phyloP scores from a whole-genome alignment of 2,888 invertebrate genomes.

The Ennomos erosarius region DNA sequence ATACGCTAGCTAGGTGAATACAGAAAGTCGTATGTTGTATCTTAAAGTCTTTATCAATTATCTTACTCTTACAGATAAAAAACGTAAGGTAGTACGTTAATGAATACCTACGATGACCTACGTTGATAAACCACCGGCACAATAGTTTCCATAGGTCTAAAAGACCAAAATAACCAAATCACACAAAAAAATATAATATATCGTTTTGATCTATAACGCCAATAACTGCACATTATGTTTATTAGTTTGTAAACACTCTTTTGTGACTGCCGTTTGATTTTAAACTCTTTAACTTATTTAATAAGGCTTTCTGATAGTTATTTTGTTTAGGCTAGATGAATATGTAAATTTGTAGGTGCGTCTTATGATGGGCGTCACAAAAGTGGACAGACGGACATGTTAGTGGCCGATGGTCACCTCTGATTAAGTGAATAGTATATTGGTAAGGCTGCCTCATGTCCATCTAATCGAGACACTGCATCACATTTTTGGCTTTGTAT shows the following conservation, averaged over 20 bases:
- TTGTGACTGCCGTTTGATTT: constrained; percentile 1
- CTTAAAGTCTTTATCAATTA: no score
- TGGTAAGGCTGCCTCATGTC: constrained; percentile 11
- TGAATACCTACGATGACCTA: no score
- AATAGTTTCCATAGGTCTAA: neutral
- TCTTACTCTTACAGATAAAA: no score
- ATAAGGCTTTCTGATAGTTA: constrained; percentile 4
- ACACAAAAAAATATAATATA: constrained; percentile 11
- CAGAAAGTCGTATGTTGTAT: no score
- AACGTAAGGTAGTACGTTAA: no score
- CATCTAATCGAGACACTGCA: neutral
- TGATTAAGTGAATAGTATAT: constrained; percentile 16
- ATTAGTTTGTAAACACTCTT: neutral
- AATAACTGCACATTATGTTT: constrained; percentile 8
- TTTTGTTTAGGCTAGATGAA: neutral
- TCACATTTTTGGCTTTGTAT: constrained; percentile 8
- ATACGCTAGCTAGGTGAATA: no score
- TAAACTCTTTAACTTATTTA: neutral
- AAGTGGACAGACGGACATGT: constrained; percentile 33
- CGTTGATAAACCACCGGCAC: no score
- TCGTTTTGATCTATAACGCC: constrained; percentile 24
- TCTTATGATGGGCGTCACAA: constrained; percentile 26
- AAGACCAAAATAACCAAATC: constrained; percentile 16
- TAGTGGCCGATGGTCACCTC: constrained; percentile 31
- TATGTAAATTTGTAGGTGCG: constrained; percentile 5